Conservation (phyloP, 1,140 invertebrate species). For the Drosophila nasuta region DNA sequence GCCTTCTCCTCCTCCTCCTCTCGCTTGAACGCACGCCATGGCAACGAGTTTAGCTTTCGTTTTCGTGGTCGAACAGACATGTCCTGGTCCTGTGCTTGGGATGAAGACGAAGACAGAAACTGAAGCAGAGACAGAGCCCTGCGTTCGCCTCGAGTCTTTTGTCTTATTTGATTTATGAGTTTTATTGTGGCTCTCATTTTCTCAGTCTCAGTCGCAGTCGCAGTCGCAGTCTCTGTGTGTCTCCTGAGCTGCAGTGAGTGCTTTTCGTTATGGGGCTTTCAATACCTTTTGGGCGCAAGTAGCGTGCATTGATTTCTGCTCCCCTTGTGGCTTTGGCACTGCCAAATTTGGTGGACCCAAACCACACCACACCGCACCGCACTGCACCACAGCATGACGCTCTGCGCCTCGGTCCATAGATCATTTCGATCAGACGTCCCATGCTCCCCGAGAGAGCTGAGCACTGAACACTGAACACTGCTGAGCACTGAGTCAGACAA, state of each 20-base stretch:
- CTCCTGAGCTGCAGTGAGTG: slow-evolving; percentile 20
- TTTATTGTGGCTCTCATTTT: slow-evolving; percentile 68
- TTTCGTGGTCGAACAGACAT: slow-evolving; percentile 49
- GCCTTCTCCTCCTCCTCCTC: slow-evolving; percentile 5
- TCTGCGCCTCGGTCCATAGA: slow-evolving; percentile 51
- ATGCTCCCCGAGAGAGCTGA: slow-evolving; percentile 1
- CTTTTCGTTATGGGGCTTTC: slow-evolving; percentile 39
- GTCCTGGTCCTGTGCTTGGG: slow-evolving; percentile 43
- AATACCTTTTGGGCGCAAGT: slow-evolving; percentile 60
- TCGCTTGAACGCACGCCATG: slow-evolving; percentile 47
- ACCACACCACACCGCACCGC: not conserved
- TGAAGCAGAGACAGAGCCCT: slow-evolving; percentile 26
- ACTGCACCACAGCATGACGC: slow-evolving; percentile 13
- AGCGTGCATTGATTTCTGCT: slow-evolving; percentile 71
- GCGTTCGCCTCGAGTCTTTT: slow-evolving; percentile 81
- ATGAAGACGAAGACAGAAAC: too few relatives aligned
- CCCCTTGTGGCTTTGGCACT: slow-evolving; percentile 42
- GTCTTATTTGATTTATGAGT: slow-evolving; percentile 83
- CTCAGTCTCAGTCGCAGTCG: not conserved
- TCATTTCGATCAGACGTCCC: slow-evolving; percentile 57
- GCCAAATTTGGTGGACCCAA: slow-evolving; percentile 68
- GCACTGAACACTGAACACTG: too few relatives aligned
- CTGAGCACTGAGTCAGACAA: slow-evolving; percentile 41
- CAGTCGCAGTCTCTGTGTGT: slow-evolving; percentile 1
- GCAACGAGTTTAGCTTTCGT: slow-evolving; percentile 42